A percentile compares a stretch with the other conserved stretches of the same genome.
Conservation (phyloP, 2,113 vertebrate genomes). For the Onychorhynchus coronatus region DNA sequence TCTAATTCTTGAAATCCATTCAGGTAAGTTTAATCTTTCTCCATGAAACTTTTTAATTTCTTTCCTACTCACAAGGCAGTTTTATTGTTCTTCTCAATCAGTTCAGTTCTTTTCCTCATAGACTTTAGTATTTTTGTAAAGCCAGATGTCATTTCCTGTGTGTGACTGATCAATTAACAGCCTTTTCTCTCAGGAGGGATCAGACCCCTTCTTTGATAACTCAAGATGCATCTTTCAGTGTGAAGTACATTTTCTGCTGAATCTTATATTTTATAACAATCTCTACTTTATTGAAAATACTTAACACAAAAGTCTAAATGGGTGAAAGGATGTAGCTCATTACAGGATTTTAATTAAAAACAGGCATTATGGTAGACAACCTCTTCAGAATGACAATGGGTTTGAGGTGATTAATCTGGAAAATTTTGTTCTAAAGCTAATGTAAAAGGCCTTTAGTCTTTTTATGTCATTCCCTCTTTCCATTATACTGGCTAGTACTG, state of each 20-base stretch:
- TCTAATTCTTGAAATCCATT: background rate
- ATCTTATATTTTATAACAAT: background rate
- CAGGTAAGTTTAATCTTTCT: background rate
- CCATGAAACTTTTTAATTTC: background rate
- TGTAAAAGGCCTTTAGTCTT: background rate
- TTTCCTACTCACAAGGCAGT: background rate
- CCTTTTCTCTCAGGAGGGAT: background rate
- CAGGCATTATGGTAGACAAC: background rate
- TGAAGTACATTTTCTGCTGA: background rate
- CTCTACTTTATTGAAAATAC: background rate
- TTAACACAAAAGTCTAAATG: background rate
- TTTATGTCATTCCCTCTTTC: background rate
- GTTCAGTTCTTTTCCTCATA: background rate
- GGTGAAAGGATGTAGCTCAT: background rate
- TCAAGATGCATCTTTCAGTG: background rate
- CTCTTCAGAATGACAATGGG: background rate
- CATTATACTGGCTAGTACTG: background rate
- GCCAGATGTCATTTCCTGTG: background rate
- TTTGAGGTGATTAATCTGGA: background rate
- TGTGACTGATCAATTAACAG: background rate
- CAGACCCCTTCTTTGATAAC: background rate
- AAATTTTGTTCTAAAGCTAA: background rate
- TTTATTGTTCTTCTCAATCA: background rate
- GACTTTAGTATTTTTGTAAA: background rate
- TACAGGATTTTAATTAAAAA: conserved; percentile 14